Evolutionary conservation across 2,888 invertebrate genomes (phyloP).

Genomic region (Hemicrepidius hirtus): DNA sequence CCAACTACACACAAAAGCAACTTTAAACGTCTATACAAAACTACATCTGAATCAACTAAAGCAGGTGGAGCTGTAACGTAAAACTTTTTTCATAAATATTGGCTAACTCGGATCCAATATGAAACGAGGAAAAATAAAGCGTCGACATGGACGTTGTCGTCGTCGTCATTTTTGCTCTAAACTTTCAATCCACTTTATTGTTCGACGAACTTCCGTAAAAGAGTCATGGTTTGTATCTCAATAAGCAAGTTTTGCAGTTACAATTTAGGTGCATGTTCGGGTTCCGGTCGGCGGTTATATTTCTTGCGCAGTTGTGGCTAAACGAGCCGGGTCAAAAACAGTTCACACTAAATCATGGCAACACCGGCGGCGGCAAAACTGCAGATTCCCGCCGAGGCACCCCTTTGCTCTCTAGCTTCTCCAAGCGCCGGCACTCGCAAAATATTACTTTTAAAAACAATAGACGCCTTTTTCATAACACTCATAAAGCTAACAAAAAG

Average conservation of each 20-base stretch:
- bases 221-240: conserved; percentile 47
- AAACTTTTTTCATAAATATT: conserved; percentile 47
- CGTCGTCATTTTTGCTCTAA: conserved; percentile 44
- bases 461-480: conserved; percentile 27
- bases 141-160: conserved; percentile 13
- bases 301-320: conserved; percentile 33
- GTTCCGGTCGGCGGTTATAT: conserved; percentile 39
- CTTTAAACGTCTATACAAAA: conserved; percentile 35
- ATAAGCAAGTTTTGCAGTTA: conserved; percentile 47
- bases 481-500: conserved; percentile 1
- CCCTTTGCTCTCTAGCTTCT: conserved; percentile 16
- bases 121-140: conserved; percentile 36
- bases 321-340: conserved; percentile 43
- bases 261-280: conserved; percentile 36
- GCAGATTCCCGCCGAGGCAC: conserved; percentile 35
- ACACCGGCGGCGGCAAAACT: conserved; percentile 44
- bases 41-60: conserved; percentile 31
- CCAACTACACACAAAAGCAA: conserved; percentile 14
- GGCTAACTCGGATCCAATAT: conserved; percentile 32
- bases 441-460: conserved; percentile 40
- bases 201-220: conserved; percentile 37
- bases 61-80: conserved; percentile 31
- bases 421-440: conserved; percentile 33
- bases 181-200: conserved; percentile 52
- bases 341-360: conserved; percentile 47